Base-by-base conservation (phyloP, 2,888 invertebrate genomes). In the Eudemis profundana region DNA sequence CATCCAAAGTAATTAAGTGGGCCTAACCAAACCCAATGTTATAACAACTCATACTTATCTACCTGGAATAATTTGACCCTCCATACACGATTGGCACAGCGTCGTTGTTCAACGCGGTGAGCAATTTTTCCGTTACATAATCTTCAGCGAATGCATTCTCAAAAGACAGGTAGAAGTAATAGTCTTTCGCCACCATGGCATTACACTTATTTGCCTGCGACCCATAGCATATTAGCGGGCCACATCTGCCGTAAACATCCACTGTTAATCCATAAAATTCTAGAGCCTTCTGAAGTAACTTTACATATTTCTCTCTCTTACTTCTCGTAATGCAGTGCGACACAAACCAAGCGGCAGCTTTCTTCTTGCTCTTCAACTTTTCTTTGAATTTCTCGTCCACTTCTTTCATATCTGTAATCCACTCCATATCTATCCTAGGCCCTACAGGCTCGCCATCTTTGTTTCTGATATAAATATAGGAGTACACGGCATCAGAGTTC, bases 91-190 rank as follows among this genome's bases (percentile, higher is more conserved):
- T 93, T 0, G 95, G 95, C 8, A 96, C 87, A 7, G 94, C 87
- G 75, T 94, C 86, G 79, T 94, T 93, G 72, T 94, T 91, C 65
- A 93, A 71, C 14, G 93, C 88, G 47, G 92, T 92, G 77, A 94
- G 94, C 70, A 96, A 85, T 78, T 96, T 96, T 77, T 91, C 91
- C 0, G 91, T 89, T 2, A 90, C 86, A 49, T 90, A 91, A 70
- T 91, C 91, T 53, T 87, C 87, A 73, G 95, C 95, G 71, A 95
- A 93, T 1, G 95, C 95, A 81, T 96, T 96, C 84, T 96, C 96
- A 74, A 96, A 94, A 0, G 94, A 87, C 68, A 96, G 81, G 76
- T 96, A 96, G 78, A 96, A 96, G 78, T 94, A 95, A 82, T 96
- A 96, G 63, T 95, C 90, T 12, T 81, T 85, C 68, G 93, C 90